phyloP scores from a whole-genome alignment of 2,888 invertebrate species.

The Beris chalybata region DNA sequence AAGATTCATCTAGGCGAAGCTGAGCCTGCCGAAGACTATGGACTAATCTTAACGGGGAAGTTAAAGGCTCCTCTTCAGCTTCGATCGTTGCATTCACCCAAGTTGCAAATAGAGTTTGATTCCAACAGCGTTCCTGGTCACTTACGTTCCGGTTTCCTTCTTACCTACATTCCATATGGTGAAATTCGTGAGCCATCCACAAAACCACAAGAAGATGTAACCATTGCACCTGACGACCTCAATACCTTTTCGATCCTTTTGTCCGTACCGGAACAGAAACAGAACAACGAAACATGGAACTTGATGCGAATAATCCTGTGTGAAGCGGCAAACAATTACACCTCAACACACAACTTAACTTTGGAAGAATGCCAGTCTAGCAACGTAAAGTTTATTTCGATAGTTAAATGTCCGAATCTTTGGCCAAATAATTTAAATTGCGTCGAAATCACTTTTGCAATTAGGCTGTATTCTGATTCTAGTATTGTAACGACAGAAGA shows the following conservation, averaged over 20 bases:
- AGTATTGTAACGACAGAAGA: slow-evolving; percentile 34
- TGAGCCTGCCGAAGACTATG: slow-evolving; percentile 26
- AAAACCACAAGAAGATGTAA: slow-evolving; percentile 37
- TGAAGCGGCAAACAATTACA: slow-evolving; percentile 37
- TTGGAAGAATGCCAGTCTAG: slow-evolving; percentile 35
- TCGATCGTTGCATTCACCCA: slow-evolving; percentile 33
- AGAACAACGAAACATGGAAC: slow-evolving; percentile 40
- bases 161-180: slow-evolving; percentile 39
- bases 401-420: slow-evolving; percentile 39
- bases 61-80: slow-evolving; percentile 38
- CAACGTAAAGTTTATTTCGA: slow-evolving; percentile 40
- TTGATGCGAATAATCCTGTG: slow-evolving; percentile 38
- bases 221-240: slow-evolving; percentile 37
- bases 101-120: slow-evolving; percentile 37
- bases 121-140: slow-evolving; percentile 33
- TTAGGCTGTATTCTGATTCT: slow-evolving; percentile 36
- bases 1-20: slow-evolving; percentile 36
- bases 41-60: slow-evolving; percentile 39
- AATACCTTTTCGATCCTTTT: slow-evolving; percentile 34
- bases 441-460: slow-evolving; percentile 39
- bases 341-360: slow-evolving; percentile 19
- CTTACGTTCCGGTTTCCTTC: slow-evolving; percentile 37
- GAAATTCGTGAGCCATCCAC: slow-evolving; percentile 30
- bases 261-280: slow-evolving; percentile 33
- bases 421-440: slow-evolving; percentile 41